These are phyloP conservation scores for Diglossa cyanea DNA, from an alignment of 2,797 vertebrate species.

Conservation along the genomic window DNA sequence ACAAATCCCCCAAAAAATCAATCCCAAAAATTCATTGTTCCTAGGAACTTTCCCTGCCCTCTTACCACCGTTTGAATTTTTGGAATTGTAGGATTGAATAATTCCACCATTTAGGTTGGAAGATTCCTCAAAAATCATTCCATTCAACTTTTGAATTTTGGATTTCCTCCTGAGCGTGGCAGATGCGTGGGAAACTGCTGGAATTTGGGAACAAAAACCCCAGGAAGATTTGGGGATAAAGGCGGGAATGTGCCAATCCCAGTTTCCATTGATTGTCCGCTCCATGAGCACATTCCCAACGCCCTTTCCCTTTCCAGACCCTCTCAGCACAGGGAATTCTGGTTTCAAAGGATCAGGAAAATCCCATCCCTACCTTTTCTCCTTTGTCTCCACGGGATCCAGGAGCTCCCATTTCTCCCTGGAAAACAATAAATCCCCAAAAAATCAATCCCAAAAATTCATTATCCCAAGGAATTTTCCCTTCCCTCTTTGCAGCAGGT, in stretches of 20 bases:
- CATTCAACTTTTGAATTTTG: background rate
- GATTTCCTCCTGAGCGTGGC: rapidly evolving
- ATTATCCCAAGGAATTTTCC: background rate
- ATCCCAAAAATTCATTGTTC: background rate
- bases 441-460: background rate
- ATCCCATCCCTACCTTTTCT: constrained; percentile 25
- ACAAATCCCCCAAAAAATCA: background rate
- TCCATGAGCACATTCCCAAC: background rate
- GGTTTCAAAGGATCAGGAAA: background rate
- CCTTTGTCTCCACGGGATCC: constrained; percentile 52
- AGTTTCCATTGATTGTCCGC: background rate
- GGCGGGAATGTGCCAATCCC: background rate
- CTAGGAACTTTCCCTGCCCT: background rate
- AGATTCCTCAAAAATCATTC: background rate
- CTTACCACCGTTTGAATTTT: background rate
- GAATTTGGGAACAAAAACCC: background rate
- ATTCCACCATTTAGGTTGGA: background rate
- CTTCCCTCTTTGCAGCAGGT: background rate
- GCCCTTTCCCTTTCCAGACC: background rate
- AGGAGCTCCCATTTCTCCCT: constrained; percentile 61
- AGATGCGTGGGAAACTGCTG: too few relatives aligned
- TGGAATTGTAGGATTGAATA: background rate
- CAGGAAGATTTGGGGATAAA: background rate
- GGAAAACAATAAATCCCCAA: background rate
- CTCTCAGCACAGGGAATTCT: background rate